Evolutionary conservation across 1,140 invertebrate genomes (phyloP).

Genomic region (Sinella curviseta): DNA sequence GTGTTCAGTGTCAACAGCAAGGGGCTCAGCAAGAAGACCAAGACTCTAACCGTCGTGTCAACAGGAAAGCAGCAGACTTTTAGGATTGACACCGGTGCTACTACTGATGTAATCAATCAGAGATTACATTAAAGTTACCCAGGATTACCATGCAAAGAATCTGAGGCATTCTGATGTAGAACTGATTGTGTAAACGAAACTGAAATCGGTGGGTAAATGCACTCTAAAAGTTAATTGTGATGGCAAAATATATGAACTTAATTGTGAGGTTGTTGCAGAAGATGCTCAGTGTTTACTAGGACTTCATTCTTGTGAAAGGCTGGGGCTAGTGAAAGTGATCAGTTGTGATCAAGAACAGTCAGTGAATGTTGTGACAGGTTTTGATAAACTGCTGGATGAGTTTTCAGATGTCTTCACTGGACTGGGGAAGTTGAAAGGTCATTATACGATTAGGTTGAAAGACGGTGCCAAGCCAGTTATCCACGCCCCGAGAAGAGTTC

Average conservation of each 20-base stretch:
- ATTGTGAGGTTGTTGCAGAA: background rate
- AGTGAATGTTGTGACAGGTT: background rate
- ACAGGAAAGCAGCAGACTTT: background rate
- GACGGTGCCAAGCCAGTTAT: constrained; percentile 30
- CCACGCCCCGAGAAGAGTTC: constrained; percentile 48
- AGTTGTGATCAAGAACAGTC: constrained; percentile 28
- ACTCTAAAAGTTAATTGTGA: background rate
- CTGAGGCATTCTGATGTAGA: too few species aligned
- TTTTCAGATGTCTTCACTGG: constrained; percentile 31
- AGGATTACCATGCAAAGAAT: background rate
- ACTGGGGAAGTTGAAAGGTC: constrained; percentile 28
- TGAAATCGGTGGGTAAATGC: background rate
- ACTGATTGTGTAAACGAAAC: background rate
- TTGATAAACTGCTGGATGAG: background rate
- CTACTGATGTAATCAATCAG: background rate
- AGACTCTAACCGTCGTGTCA: background rate
- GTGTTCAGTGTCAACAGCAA: background rate
- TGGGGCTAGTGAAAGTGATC: constrained; percentile 29
- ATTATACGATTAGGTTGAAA: constrained; percentile 19
- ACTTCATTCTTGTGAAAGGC: constrained; percentile 6
- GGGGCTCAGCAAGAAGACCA: background rate
- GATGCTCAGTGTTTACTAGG: constrained; percentile 11
- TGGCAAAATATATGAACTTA: background rate
- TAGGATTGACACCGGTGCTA: background rate
- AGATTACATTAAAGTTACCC: background rate